phyloP scores from a whole-genome alignment of 2,888 invertebrate species.

The Geophilus truncorum region DNA sequence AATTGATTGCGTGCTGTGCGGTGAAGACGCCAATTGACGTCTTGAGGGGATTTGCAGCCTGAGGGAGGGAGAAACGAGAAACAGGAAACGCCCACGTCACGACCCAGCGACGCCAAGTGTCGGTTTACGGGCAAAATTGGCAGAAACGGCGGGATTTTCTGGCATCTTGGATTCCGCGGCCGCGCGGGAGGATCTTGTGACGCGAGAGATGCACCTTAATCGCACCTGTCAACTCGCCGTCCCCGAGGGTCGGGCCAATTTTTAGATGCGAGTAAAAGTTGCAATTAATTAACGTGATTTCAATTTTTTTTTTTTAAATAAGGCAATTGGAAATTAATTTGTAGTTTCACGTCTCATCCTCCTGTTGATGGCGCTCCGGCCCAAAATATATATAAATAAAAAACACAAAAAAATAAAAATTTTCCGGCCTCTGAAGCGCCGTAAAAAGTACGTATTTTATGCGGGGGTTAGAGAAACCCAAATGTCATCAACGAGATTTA shows the following conservation, averaged over 20 bases:
- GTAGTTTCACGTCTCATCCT: too few species aligned
- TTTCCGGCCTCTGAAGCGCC: too few species aligned
- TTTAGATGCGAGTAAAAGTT: neutral
- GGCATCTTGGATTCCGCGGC: constrained; percentile 28
- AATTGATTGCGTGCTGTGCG: neutral
- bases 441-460: too few species aligned
- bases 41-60: constrained; percentile 8
- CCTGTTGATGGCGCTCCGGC: too few species aligned
- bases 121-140: constrained; percentile 24
- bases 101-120: constrained; percentile 28
- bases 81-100: constrained; percentile 30
- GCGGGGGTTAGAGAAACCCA: too few species aligned
- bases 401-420: too few species aligned
- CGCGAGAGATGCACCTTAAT: constrained; percentile 12
- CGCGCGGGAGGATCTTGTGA: constrained; percentile 30
- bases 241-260: neutral
- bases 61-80: neutral
- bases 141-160: constrained; percentile 33
- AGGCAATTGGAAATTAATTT: too few species aligned
- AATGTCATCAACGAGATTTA: too few species aligned
- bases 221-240: constrained; percentile 25
- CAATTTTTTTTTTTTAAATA: neutral
- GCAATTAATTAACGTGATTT: neutral
- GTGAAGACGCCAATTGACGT: constrained; percentile 18
- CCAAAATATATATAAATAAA: too few species aligned